Base-by-base conservation (phyloP, 2,797 vertebrate genomes). In the Ambastaia sidthimunki region DNA sequence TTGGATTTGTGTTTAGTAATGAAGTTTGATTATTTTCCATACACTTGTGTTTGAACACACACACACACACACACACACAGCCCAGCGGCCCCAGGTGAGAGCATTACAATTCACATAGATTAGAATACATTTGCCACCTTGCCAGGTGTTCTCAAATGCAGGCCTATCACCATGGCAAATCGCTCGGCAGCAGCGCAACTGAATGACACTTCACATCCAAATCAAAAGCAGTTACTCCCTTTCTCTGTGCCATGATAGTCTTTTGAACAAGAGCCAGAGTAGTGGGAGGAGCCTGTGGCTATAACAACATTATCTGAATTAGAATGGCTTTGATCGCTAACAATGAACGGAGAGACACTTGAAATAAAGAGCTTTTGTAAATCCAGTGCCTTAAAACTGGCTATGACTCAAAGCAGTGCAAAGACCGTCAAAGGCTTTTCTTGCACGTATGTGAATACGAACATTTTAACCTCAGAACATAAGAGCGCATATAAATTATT, bases 41-140 rank as follows among this genome's bases (percentile, higher is more conserved):
- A 78, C 70, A 60, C 37, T 76, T 55, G 21, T 44, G 18, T 59
- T 67, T 68, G 52, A 50, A 48, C 52, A 71, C 28, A 68, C 71
- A 68, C 60, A 80, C 77, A 63, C 57, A 71, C 7, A 28, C 6
- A 68, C 74, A 70, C 50, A 44, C 16, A 6, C 0, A 9, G 7
- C 31, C 71, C 37, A 31, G n/a, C 34, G 52, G 18, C 19, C 86
- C 81, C 79, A 90, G 84, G 82, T 87, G 82, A 82, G 73, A 77
- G 59, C 48, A 79, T 77, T 83, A 83, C 80, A 86, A 87, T 90
- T 90, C 84, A 86, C 85, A 85, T 81, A 85, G 71, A 85, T 90
- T 77, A 78, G 76, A 73, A 74, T 84, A 78, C 52, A 81, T 78
- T 78, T 82, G 62, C 69, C 69, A 57, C 70, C 50, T 57, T 57